Evolutionary conservation across 2,888 invertebrate genomes (phyloP).

Genomic region (Panzeria rudis): DNA sequence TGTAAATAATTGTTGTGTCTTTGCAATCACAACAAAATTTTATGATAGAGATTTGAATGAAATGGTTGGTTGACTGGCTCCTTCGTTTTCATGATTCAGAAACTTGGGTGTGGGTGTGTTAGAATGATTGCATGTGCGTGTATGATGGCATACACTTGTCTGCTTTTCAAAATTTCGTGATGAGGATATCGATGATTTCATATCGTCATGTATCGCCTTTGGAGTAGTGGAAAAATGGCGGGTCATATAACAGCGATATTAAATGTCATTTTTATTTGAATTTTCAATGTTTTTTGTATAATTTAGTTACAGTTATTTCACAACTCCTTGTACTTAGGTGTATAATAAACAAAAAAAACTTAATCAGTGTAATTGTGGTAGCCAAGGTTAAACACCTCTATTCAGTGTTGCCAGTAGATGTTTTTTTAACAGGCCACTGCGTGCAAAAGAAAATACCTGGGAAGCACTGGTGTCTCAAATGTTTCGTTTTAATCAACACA

Average conservation of each 20-base stretch:
- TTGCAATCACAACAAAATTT: conserved; percentile 28
- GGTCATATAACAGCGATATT: conserved; percentile 24
- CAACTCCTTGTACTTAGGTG: neutral
- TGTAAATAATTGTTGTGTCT: conserved; percentile 6
- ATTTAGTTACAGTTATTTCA: conserved; percentile 7
- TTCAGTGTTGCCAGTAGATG: no score
- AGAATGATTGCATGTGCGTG: neutral
- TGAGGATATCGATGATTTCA: conserved; percentile 40
- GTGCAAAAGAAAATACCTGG: no score
- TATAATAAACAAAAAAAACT: conserved; percentile 30
- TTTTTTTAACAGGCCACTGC: no score
- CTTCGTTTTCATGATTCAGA: no score
- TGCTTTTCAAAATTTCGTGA: conserved; percentile 39
- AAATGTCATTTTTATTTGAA: conserved; percentile 47
- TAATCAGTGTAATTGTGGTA: conserved; percentile 37
- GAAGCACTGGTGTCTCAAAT: no score
- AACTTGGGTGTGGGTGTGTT: no score
- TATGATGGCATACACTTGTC: neutral
- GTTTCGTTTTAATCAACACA: no score
- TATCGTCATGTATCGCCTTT: conserved; percentile 23
- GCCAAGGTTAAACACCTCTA: no score
- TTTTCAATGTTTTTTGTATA: conserved; percentile 19
- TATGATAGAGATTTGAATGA: conserved; percentile 16
- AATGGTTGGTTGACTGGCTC: no score
- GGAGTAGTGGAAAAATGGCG: conserved; percentile 51